These are phyloP conservation scores for Sphenodon punctatus DNA, from an alignment of 2,797 vertebrate species.

Conservation along the genomic window DNA sequence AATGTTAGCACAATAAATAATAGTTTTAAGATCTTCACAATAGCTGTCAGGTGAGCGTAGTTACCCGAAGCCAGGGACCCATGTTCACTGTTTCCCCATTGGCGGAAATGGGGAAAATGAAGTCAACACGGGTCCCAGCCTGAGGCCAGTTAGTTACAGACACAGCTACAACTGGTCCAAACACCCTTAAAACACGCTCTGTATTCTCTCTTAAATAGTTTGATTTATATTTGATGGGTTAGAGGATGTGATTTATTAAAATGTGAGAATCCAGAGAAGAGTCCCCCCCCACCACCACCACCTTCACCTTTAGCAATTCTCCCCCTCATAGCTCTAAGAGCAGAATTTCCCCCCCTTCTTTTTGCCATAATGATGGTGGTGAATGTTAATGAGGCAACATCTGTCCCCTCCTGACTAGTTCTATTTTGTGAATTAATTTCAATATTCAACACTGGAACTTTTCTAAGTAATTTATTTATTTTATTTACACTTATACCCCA, in stretches of 20 bases:
- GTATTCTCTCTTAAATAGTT: neutral
- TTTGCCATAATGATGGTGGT: neutral
- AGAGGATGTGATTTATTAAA: neutral
- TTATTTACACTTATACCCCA: no score
- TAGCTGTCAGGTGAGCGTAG: no score
- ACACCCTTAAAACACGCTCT: no score
- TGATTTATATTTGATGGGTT: neutral
- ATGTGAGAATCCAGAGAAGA: neutral
- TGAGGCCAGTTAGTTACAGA: no score
- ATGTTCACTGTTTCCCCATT: no score
- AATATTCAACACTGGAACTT: neutral
- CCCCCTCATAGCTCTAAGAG: rapidly evolving
- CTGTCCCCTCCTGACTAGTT: neutral
- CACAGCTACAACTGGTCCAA: no score
- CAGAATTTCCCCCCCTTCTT: neutral
- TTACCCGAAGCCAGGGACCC: no score
- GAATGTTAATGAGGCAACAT: neutral
- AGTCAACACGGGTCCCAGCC: no score
- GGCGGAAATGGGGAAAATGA: no score
- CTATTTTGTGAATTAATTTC: neutral
- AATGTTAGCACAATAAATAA: no score
- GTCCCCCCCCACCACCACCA: neutral
- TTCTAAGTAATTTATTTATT: neutral
- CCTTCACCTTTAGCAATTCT: rapidly evolving
- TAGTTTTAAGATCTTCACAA: no score